Evolutionary conservation across 1,140 invertebrate genomes (phyloP).

Genomic region (Aphaenogaster rudis): DNA sequence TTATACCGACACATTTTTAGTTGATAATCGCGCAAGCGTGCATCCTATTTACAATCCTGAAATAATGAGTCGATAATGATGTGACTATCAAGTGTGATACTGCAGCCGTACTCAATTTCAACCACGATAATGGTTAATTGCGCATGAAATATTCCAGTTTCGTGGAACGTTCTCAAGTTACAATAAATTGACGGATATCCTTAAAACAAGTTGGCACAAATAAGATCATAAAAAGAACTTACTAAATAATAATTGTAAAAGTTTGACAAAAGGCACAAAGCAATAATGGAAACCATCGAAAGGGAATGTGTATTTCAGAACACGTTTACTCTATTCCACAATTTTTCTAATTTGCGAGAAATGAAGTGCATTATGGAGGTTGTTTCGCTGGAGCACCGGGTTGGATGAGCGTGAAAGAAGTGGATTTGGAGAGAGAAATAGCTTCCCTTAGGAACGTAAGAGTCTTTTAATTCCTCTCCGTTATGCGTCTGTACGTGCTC

Average conservation of each 20-base stretch:
- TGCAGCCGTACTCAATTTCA: not conserved
- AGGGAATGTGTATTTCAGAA: not conserved
- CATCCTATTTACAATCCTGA: not conserved
- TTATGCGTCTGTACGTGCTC: slow-evolving; percentile 3
- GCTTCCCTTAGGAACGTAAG: not conserved
- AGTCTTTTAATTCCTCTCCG: slow-evolving; percentile 35
- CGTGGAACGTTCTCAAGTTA: not conserved
- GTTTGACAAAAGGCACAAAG: not conserved
- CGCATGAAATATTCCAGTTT: not conserved
- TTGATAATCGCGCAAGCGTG: not conserved
- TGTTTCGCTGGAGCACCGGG: slow-evolving; percentile 23
- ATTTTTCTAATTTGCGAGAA: slow-evolving; percentile 57
- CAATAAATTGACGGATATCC: not conserved
- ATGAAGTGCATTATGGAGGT: slow-evolving; percentile 13
- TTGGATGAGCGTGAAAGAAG: slow-evolving; percentile 48
- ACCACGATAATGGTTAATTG: not conserved
- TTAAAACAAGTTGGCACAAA: not conserved
- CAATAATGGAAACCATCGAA: not conserved
- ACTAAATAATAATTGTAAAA: not conserved
- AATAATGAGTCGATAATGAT: slow-evolving; percentile 8
- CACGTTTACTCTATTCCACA: slow-evolving; percentile 6
- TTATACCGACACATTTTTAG: not conserved
- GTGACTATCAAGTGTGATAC: not conserved
- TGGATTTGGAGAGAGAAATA: slow-evolving; percentile 33
- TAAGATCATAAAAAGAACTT: not conserved